phyloP scores from a whole-genome alignment of 2,113 vertebrate genomes.

The Triplophysa tibetana region DNA sequence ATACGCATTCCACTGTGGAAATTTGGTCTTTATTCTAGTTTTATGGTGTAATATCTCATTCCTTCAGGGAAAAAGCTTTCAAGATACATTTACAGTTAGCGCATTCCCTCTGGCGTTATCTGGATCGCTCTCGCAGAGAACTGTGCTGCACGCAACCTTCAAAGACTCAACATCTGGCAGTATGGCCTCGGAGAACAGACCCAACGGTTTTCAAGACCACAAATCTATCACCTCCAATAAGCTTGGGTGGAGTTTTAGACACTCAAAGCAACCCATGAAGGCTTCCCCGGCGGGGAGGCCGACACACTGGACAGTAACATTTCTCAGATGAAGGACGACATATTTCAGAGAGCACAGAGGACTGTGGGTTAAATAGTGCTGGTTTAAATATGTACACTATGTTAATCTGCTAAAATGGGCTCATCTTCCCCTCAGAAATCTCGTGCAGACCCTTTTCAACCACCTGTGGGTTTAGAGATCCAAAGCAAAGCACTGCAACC shows the following conservation, averaged over 20 bases:
- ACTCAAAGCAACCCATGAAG: constrained; percentile 21
- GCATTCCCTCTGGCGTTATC: constrained; percentile 54
- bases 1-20: neutral
- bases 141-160: constrained; percentile 51
- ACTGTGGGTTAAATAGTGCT: no score
- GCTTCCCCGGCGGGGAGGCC: constrained; percentile 29
- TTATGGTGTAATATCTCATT: constrained; percentile 2
- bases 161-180: constrained; percentile 51
- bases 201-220: constrained; percentile 57
- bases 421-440: neutral
- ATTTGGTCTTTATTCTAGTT: neutral
- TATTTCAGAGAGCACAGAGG: neutral
- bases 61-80: constrained; percentile 30
- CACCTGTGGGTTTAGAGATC: neutral
- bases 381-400: no score
- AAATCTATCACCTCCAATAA: constrained; percentile 54
- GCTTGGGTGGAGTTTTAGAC: constrained; percentile 48
- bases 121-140: constrained; percentile 53
- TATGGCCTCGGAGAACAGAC: constrained; percentile 39
- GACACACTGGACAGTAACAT: constrained; percentile 6
- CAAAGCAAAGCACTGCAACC: neutral
- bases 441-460: no score
- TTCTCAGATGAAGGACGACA: constrained; percentile 13
- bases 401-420: no score
- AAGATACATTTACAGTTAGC: constrained; percentile 59